Conservation (phyloP, 1,140 invertebrate genomes). For the Drosophila busckii region DNA sequence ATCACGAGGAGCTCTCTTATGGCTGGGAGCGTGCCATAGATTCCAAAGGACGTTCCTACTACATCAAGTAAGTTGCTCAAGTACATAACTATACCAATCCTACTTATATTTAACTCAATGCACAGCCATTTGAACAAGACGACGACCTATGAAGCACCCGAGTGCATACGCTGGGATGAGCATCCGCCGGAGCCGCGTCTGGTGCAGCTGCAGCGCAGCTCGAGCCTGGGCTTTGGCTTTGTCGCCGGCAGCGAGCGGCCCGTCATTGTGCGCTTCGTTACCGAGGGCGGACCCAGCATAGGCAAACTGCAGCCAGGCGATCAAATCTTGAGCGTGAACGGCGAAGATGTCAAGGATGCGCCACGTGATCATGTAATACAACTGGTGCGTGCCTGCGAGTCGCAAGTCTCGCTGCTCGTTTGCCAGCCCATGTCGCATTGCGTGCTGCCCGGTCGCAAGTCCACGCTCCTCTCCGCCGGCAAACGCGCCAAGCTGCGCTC, state of each 20-base stretch:
- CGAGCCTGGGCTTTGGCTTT: constrained; percentile 93
- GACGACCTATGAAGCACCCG: constrained; percentile 90
- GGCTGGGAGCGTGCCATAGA: constrained; percentile 93
- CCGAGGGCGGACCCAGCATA: constrained; percentile 92
- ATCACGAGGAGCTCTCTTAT: constrained; percentile 84
- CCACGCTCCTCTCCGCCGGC: constrained; percentile 90
- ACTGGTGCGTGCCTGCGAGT: constrained; percentile 88
- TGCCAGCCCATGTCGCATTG: constrained; percentile 88
- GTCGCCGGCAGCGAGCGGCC: constrained; percentile 95
- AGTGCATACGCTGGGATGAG: constrained; percentile 81
- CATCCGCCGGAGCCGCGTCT: constrained; percentile 87
- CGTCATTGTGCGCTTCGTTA: constrained; percentile 92
- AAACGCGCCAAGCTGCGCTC: constrained; percentile 90
- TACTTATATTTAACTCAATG: constrained; percentile 24
- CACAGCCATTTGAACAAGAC: constrained; percentile 93
- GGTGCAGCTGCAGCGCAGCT: constrained; percentile 85
- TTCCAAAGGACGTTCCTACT: constrained; percentile 88
- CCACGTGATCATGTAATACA: constrained; percentile 94
- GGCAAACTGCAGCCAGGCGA: constrained; percentile 93
- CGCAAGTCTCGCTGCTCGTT: constrained; percentile 87
- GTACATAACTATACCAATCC: neutral
- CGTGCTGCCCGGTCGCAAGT: constrained; percentile 85
- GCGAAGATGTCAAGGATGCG: constrained; percentile 91
- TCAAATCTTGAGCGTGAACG: constrained; percentile 93
- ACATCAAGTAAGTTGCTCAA: constrained; percentile 88